Evolutionary conservation across 2,113 vertebrate species (phyloP).

Genomic region (Acanthisitta chloris): DNA sequence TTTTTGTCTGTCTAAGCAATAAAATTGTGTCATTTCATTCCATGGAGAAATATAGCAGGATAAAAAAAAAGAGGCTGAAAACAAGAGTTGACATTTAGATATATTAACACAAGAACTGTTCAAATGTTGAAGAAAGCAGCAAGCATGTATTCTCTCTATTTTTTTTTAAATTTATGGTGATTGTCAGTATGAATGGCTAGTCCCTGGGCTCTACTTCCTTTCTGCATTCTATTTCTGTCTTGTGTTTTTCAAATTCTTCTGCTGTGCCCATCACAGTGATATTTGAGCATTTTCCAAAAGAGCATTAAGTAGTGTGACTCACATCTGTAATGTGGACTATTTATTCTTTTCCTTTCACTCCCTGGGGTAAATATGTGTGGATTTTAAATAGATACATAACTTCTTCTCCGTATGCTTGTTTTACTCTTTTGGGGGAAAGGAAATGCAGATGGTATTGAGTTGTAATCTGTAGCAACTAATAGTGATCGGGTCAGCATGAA

Average conservation of each 20-base stretch:
- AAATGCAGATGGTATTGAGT: constrained; percentile 47
- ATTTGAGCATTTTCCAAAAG: constrained; percentile 52
- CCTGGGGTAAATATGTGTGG: constrained; percentile 56
- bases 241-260: constrained; percentile 12
- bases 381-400: constrained; percentile 46
- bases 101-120: background rate
- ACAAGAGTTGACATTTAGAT: constrained; percentile 10
- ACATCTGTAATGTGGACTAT: constrained; percentile 54
- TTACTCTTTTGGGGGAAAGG: constrained; percentile 5
- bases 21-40: constrained; percentile 48
- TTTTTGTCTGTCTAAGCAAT: constrained; percentile 58
- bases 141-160: background rate
- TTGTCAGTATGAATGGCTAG: constrained; percentile 38
- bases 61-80: constrained; percentile 14
- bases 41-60: background rate
- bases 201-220: background rate
- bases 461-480: constrained; percentile 58
- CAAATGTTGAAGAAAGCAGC: background rate
- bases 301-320: constrained; percentile 60
- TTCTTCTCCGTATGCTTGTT: constrained; percentile 6
- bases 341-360: constrained; percentile 48
- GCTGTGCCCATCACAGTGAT: constrained; percentile 22
- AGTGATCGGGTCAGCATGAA: constrained; percentile 58
- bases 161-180: background rate
- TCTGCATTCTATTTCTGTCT: constrained; percentile 28